Evolutionary conservation across 2,888 invertebrate genomes (phyloP).

Genomic region (Loripinus fragilis): DNA sequence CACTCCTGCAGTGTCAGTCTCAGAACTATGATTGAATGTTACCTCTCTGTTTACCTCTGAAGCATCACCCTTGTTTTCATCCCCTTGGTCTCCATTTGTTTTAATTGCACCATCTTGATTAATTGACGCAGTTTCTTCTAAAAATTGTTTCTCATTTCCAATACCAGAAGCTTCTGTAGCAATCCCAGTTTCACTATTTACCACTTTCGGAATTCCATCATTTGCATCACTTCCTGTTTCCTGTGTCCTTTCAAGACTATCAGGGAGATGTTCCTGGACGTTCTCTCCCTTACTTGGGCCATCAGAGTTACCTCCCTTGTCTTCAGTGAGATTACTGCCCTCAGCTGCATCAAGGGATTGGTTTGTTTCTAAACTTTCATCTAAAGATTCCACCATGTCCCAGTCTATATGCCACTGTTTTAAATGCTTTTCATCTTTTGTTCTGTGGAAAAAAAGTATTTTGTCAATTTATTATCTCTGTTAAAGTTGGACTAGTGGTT

Average conservation of each 20-base stretch:
- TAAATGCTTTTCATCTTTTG: conserved; percentile 67
- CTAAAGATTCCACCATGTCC: conserved; percentile 51
- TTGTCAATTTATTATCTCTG: too few species aligned
- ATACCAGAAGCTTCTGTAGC: too few species aligned
- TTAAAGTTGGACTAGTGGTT: too few species aligned
- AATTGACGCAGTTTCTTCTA: too few species aligned
- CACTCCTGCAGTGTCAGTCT: neutral
- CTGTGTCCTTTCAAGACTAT: too few species aligned
- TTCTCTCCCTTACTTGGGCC: neutral
- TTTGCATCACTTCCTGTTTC: too few species aligned
- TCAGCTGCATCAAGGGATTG: neutral
- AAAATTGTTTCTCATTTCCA: too few species aligned
- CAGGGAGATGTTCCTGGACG: too few species aligned
- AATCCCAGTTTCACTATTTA: too few species aligned
- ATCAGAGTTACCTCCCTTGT: neutral
- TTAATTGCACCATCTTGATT: too few species aligned
- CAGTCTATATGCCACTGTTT: conserved; percentile 69
- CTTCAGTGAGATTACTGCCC: neutral
- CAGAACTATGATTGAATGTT: neutral
- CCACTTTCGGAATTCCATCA: too few species aligned
- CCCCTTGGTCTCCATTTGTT: too few species aligned
- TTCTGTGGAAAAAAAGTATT: conserved; percentile 53
- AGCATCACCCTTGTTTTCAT: neutral
- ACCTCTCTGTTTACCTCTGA: neutral
- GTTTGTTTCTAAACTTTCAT: conserved; percentile 25